Conservation (phyloP, 2,888 invertebrate species). For the Minunthozetes semirufus region DNA sequence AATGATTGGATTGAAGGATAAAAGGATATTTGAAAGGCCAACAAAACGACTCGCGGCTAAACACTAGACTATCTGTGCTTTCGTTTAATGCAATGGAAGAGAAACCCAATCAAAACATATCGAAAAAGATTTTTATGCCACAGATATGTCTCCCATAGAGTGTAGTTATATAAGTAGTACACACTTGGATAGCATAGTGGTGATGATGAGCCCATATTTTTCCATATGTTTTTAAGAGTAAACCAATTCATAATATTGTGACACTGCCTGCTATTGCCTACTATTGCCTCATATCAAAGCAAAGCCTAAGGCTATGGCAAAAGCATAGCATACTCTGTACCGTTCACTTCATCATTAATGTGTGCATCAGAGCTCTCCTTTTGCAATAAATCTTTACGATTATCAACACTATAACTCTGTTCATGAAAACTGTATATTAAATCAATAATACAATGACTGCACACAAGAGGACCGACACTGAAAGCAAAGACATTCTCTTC, state of each 20-base stretch:
- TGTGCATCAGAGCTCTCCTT: conserved; percentile 2
- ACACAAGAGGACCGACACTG: background rate
- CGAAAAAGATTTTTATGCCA: conserved; percentile 4
- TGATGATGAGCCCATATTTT: conserved; percentile 19
- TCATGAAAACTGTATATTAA: conserved; percentile 4
- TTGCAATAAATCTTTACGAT: conserved; percentile 25
- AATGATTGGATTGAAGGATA: conserved; percentile 8
- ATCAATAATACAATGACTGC: conserved; percentile 2
- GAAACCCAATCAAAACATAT: conserved; percentile 23
- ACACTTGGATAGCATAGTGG: background rate
- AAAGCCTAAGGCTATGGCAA: conserved; percentile 11
- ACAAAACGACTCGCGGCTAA: conserved; percentile 16
- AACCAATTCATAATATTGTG: conserved; percentile 26
- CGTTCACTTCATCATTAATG: background rate
- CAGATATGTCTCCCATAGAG: background rate
- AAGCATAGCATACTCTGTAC: background rate
- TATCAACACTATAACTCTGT: conserved; percentile 15
- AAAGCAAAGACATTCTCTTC: background rate
- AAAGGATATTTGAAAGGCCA: conserved; percentile 12
- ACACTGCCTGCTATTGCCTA: conserved; percentile 8
- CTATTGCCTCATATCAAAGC: background rate
- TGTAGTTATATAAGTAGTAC: background rate
- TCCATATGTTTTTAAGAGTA: conserved; percentile 25
- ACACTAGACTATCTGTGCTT: background rate
- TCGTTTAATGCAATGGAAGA: background rate